A percentile compares a stretch with the other conserved stretches of the same genome.
Evolutionary conservation across 2,888 invertebrate genomes (phyloP).

Genomic region (Leptothorax acervorum): DNA sequence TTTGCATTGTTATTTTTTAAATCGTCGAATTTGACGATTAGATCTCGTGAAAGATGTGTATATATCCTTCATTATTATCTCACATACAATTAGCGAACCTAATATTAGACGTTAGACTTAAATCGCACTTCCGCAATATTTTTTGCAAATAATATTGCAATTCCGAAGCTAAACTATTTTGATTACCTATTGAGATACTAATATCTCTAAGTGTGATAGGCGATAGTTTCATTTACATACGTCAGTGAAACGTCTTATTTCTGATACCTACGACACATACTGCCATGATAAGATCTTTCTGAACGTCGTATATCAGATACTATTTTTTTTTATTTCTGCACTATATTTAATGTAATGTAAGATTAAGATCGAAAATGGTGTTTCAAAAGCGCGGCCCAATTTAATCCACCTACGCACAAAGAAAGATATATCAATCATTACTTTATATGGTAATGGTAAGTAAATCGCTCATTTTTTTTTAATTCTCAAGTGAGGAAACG

Average conservation of each 20-base stretch:
- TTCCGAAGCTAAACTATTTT: slow-evolving; percentile 40
- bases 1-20: not conserved
- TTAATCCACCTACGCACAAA: slow-evolving; percentile 74
- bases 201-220: slow-evolving; percentile 34
- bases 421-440: slow-evolving; percentile 56
- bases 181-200: slow-evolving; percentile 46
- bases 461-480: slow-evolving; percentile 69
- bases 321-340: slow-evolving; percentile 25
- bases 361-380: slow-evolving; percentile 13
- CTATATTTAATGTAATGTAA: slow-evolving; percentile 40
- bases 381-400: slow-evolving; percentile 57
- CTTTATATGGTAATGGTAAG: slow-evolving; percentile 57
- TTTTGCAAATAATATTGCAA: slow-evolving; percentile 33
- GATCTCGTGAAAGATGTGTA: slow-evolving; percentile 8
- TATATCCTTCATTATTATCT: slow-evolving; percentile 4
- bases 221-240: slow-evolving; percentile 27
- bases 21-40: not conserved
- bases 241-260: slow-evolving; percentile 29
- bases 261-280: slow-evolving; percentile 37
- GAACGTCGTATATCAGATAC: slow-evolving; percentile 11
- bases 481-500: slow-evolving; percentile 64
- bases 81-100: slow-evolving; percentile 7
- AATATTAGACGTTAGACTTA: slow-evolving; percentile 35
- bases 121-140: slow-evolving; percentile 40
- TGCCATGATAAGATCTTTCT: slow-evolving; percentile 37